A percentile compares a stretch with the other conserved stretches of the same genome.
Evolutionary conservation across 64 coral and sea anemone genomes (phyloP).

Genomic region (Actinia equina): DNA sequence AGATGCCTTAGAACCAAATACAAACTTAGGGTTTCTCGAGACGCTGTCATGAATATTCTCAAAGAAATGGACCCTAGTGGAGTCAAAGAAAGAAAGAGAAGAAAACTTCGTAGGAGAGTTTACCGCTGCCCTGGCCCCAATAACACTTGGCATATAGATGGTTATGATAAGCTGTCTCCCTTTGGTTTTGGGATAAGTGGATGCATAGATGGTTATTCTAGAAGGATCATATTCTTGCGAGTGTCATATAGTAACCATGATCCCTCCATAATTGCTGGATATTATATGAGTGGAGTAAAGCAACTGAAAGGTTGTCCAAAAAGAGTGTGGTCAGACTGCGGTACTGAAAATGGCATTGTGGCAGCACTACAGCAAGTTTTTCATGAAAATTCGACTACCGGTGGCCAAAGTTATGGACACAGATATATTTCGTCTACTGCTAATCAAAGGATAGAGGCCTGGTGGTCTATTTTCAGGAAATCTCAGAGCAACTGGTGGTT

Average conservation of each 20-base stretch:
- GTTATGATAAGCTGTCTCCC: conserved; percentile 33
- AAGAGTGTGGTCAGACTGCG: conserved; percentile 46
- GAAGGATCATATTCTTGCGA: conserved; percentile 54
- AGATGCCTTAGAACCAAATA: no score
- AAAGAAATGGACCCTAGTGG: no score
- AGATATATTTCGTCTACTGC: conserved; percentile 42
- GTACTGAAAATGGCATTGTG: conserved; percentile 55
- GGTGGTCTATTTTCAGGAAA: conserved; percentile 47
- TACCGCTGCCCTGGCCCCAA: conserved; percentile 48
- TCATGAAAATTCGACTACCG: background rate
- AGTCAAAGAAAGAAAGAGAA: no score
- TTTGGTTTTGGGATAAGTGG: conserved; percentile 53
- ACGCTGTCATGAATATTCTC: no score
- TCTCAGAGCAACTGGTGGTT: conserved; percentile 56
- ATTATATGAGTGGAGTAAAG: conserved; percentile 11
- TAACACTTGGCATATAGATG: background rate
- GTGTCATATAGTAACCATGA: conserved; percentile 53
- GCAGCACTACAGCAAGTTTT: conserved; percentile 29
- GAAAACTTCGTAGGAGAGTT: conserved; percentile 3
- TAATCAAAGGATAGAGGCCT: conserved; percentile 52
- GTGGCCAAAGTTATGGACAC: conserved; percentile 13
- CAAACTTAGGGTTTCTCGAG: no score
- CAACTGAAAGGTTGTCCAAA: conserved; percentile 45
- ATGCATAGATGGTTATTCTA: conserved; percentile 54
- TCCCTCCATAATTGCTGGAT: conserved; percentile 36